Percentiles rank a stretch among this genome's conserved stretches.
Evolutionary conservation across 2,888 invertebrate species (phyloP).

Genomic region (Apodemia duryi): DNA sequence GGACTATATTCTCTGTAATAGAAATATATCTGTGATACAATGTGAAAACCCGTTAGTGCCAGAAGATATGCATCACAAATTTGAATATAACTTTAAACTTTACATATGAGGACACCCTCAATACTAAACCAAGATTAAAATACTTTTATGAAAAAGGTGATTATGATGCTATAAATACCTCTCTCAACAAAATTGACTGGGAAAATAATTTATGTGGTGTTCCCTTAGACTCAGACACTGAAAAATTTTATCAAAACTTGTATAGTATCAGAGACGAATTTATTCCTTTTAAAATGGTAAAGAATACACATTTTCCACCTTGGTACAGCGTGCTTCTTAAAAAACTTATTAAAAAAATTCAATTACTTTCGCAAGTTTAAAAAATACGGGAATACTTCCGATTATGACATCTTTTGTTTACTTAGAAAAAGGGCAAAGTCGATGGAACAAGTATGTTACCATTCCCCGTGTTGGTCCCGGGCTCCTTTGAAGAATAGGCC

Average conservation of each 20-base stretch:
- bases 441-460: no score
- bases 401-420: neutral
- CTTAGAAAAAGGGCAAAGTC: neutral
- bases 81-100: constrained; percentile 13
- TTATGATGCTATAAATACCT: constrained; percentile 18
- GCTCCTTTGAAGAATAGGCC: no score
- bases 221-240: neutral
- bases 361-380: constrained; percentile 7
- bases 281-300: neutral
- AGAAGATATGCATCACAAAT: constrained; percentile 23
- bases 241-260: constrained; percentile 19
- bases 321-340: neutral
- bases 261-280: neutral
- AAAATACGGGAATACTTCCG: neutral
- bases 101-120: neutral
- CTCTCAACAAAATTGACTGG: neutral
- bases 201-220: neutral
- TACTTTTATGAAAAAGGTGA: constrained; percentile 22
- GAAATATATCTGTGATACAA: neutral
- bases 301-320: neutral
- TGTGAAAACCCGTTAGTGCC: constrained; percentile 17
- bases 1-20: constrained; percentile 25
- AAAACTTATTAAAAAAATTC: neutral
- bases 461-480: no score
- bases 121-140: constrained; percentile 6